These are phyloP conservation scores for Pygmarrhopalites habei DNA, from an alignment of 1,140 invertebrate species.

Conservation along the genomic window DNA sequence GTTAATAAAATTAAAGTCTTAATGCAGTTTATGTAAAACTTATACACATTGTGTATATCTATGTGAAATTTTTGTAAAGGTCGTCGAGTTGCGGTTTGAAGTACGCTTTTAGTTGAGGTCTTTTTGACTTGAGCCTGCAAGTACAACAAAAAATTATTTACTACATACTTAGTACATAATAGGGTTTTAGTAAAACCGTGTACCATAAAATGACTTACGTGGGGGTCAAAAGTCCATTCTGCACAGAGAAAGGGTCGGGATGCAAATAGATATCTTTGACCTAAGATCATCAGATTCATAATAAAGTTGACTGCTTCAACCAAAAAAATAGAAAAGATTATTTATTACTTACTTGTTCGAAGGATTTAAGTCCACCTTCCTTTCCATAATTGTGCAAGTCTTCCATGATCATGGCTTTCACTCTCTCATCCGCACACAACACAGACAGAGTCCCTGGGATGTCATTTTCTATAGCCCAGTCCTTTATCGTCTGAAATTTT, in stretches of 20 bases:
- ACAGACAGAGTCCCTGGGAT: conserved; percentile 79
- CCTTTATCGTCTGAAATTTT: conserved; percentile 77
- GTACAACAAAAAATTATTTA: no score
- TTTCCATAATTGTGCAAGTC: conserved; percentile 83
- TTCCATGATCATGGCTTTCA: conserved; percentile 82
- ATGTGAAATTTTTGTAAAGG: conserved; percentile 71
- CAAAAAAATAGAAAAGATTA: not conserved
- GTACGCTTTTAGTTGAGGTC: conserved; percentile 78
- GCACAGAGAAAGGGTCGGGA: conserved; percentile 88
- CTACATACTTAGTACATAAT: no score
- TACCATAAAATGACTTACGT: no score
- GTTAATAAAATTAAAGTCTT: no score
- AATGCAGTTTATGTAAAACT: no score
- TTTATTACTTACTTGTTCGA: conserved; percentile 76
- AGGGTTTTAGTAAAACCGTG: no score
- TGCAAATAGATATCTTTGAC: conserved; percentile 91
- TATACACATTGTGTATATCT: no score
- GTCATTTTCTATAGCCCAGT: conserved; percentile 76
- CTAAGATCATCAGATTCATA: conserved; percentile 48
- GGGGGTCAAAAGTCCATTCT: conserved; percentile 93
- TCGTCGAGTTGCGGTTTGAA: conserved; percentile 86
- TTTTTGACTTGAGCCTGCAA: conserved; percentile 78
- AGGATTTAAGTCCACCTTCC: conserved; percentile 83
- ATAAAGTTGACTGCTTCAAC: not conserved
- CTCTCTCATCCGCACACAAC: conserved; percentile 74